phyloP scores from a whole-genome alignment of 2,888 invertebrate genomes.

The Argyra leucocephala region DNA sequence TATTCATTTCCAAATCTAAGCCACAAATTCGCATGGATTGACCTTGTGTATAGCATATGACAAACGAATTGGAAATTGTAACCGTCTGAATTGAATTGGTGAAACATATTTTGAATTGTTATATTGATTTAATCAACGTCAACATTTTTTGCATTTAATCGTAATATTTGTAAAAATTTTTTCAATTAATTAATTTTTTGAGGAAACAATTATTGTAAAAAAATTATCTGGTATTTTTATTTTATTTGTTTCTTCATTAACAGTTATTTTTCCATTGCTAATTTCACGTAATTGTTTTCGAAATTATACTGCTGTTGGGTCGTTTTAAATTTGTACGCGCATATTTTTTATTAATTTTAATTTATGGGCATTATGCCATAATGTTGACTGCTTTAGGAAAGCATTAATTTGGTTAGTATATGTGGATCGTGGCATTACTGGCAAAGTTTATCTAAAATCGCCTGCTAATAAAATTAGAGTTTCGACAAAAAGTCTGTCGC shows the following conservation, averaged over 20 bases:
- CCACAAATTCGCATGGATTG: slow-evolving; percentile 29
- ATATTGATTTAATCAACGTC: slow-evolving; percentile 23
- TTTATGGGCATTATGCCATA: slow-evolving; percentile 25
- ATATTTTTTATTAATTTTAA: slow-evolving; percentile 26
- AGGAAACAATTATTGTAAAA: too few relatives aligned
- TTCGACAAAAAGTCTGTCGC: slow-evolving; percentile 28
- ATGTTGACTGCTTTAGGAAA: slow-evolving; percentile 17
- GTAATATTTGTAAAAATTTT: neutral
- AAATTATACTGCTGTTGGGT: slow-evolving; percentile 21
- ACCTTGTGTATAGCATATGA: slow-evolving; percentile 33
- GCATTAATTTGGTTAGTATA: slow-evolving; percentile 18
- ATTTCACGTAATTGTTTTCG: too few relatives aligned
- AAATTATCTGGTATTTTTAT: neutral
- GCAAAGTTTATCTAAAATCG: slow-evolving; percentile 34
- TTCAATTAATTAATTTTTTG: too few relatives aligned
- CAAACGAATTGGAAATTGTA: slow-evolving; percentile 32
- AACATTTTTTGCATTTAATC: slow-evolving; percentile 18
- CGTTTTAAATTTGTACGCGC: slow-evolving; percentile 28
- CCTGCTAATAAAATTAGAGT: slow-evolving; percentile 31
- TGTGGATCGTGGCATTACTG: slow-evolving; percentile 28
- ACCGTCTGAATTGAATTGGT: slow-evolving; percentile 30
- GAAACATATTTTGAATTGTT: slow-evolving; percentile 27
- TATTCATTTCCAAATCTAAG: slow-evolving; percentile 27
- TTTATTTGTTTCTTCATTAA: neutral
- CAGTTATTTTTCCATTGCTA: neutral